These are phyloP conservation scores for Ailurus styani DNA, from an alignment of 2,113 vertebrate species.

Conservation along the genomic window DNA sequence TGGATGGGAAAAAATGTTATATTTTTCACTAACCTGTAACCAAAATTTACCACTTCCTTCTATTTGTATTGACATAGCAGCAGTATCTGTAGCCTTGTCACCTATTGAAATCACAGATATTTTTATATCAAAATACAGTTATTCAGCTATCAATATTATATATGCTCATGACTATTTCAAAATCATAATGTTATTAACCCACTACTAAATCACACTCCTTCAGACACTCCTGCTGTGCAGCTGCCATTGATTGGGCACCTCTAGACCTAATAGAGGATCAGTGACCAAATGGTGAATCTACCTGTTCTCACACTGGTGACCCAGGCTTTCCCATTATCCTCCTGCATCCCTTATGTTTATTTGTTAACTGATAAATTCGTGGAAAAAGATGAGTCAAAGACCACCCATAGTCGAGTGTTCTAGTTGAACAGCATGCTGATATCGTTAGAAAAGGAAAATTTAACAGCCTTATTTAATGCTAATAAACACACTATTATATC, in stretches of 20 bases:
- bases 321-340: neutral
- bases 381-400: neutral
- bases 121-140: neutral
- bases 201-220: neutral
- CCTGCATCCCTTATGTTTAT: neutral
- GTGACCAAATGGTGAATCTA: neutral
- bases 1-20: neutral
- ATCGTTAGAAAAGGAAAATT: neutral
- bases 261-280: neutral
- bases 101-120: neutral
- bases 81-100: neutral
- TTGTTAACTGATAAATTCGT: neutral
- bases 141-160: neutral
- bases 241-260: neutral
- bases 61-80: neutral
- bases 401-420: neutral
- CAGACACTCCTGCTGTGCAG: neutral
- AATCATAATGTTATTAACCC: neutral
- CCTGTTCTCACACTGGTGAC: neutral
- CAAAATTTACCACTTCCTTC: conserved; percentile 8
- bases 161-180: neutral
- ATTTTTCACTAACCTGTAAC: neutral
- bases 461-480: neutral
- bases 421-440: neutral
- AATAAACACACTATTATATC: neutral